Base-by-base conservation (phyloP, 2,888 invertebrate genomes). In the Diarsia dahlii region DNA sequence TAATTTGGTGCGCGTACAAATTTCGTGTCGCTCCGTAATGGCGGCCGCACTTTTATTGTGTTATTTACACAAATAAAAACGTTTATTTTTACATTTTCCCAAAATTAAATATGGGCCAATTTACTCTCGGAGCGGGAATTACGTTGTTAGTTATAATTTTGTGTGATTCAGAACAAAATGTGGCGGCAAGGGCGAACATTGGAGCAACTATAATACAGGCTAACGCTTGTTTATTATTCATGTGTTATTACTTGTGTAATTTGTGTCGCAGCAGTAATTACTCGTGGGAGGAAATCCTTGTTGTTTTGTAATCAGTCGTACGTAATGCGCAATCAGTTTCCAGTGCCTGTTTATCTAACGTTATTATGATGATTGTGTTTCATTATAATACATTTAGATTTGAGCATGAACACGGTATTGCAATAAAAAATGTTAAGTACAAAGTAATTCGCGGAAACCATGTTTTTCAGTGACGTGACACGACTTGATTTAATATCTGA, bases 11-110 rank as follows among this genome's bases (percentile, higher is more conserved):
- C 91, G 92, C 91, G 93, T 89, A 94, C 93, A 93, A 93, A 94
- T 93, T 93, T 93, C 92, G 92, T 93, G 93, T 92, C 92, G 91
- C 89, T 76, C 88, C 90, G 91, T 96, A 96, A 95, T 95, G 88
- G 92, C 93, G 86, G 88, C 91, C 91, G 90, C 93, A 91, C 94
- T 95, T 96, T 96, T 96, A 96, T 96, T 96, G 96, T 96, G 96
- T 95, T 96, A 96, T 96, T 96, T 96, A 96, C 96, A 96, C 96
- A 96, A 96, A 96, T 96, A 96, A 96, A 96, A 96, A 95, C 96
- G 96, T 96, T 96, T 96, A 96, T 96, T 96, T 96, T 94, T 93
- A 96, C 95, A 96, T 96, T 96, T 96, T 96, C 96, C 96, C 95
- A 96, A 96, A 95, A 96, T 96, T 96, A 96, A 96, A 96, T 96